Percentiles rank a stretch among this genome's conserved stretches.
Evolutionary conservation across 2,797 vertebrate species (phyloP).

Genomic region (Paramormyrops hopkinsi): DNA sequence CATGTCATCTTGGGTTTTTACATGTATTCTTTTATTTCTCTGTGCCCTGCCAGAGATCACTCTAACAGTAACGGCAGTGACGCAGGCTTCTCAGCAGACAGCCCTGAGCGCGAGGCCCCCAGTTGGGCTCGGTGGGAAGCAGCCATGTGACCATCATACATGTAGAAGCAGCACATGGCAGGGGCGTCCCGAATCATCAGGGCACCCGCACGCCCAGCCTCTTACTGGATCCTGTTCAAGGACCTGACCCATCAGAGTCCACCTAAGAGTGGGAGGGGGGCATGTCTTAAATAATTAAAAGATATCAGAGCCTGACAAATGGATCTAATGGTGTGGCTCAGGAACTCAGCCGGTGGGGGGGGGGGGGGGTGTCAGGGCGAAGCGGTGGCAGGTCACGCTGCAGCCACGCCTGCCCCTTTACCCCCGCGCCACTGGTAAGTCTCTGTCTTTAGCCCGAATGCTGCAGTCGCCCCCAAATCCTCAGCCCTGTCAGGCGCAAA

Average conservation of each 20-base stretch:
- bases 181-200: slow-evolving; percentile 26
- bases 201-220: slow-evolving; percentile 27
- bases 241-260: slow-evolving; percentile 10
- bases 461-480: background rate
- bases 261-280: slow-evolving; percentile 3
- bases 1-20: background rate
- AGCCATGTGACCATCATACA: background rate
- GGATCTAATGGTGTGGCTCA: slow-evolving; percentile 17
- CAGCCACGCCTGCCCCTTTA: background rate
- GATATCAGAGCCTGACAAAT: slow-evolving; percentile 32
- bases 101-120: background rate
- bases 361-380: background rate
- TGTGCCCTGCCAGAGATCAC: background rate
- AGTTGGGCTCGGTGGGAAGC: slow-evolving; percentile 16
- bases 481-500: background rate
- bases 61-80: slow-evolving; percentile 2
- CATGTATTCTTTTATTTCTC: background rate
- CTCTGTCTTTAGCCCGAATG: background rate
- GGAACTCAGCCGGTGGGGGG: background rate
- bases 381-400: background rate
- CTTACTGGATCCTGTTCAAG: slow-evolving; percentile 30
- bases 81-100: background rate
- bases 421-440: background rate
- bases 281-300: slow-evolving; percentile 41
- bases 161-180: slow-evolving; percentile 8